phyloP scores from a whole-genome alignment of 2,113 vertebrate species.

The Microtus oregoni region DNA sequence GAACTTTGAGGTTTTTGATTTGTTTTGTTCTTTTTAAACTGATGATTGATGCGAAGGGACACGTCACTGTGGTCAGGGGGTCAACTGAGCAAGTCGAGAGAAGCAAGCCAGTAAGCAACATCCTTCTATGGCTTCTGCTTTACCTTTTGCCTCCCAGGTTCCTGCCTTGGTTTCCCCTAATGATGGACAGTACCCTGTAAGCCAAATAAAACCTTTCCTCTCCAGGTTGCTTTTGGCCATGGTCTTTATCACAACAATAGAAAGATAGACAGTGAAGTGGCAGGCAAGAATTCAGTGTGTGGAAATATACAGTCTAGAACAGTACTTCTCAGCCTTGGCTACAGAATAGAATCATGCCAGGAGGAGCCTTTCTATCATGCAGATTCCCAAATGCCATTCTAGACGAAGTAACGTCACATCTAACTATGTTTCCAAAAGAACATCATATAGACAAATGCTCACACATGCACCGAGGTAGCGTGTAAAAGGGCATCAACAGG shows the following conservation, averaged over 20 bases:
- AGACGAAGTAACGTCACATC: background rate
- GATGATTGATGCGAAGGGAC: background rate
- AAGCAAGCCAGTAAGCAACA: background rate
- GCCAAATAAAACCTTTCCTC: background rate
- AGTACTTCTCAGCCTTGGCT: background rate
- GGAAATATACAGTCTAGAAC: background rate
- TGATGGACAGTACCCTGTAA: background rate
- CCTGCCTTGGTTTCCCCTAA: background rate
- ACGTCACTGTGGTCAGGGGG: background rate
- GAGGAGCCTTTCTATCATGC: background rate
- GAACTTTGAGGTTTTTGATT: background rate
- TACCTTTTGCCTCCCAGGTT: background rate
- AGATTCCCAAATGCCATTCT: background rate
- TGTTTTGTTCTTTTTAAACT: background rate
- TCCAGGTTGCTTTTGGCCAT: background rate
- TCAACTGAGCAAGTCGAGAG: background rate
- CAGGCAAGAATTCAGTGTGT: background rate
- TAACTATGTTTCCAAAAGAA: background rate
- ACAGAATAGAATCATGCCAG: background rate
- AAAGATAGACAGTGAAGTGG: background rate
- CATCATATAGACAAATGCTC: background rate
- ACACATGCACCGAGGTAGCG: background rate
- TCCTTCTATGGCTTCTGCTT: background rate
- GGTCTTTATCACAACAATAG: background rate
- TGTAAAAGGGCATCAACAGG: background rate